These are phyloP conservation scores for Agriotes lineatus DNA, from an alignment of 2,888 invertebrate genomes.

Conservation along the genomic window DNA sequence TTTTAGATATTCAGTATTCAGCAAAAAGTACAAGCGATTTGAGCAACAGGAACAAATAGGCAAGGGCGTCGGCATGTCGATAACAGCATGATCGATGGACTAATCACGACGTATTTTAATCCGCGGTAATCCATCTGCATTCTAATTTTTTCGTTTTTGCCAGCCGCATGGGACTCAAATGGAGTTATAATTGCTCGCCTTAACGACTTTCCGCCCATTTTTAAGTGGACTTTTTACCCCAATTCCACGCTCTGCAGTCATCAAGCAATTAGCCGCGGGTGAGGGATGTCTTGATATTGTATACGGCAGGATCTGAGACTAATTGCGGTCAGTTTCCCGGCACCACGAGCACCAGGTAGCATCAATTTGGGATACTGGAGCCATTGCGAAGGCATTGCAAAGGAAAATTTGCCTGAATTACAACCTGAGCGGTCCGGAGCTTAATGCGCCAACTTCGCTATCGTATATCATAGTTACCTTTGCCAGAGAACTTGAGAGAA, in stretches of 20 bases:
- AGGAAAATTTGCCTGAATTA: slow-evolving; percentile 5
- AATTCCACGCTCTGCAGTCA: not conserved
- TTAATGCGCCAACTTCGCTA: slow-evolving; percentile 6
- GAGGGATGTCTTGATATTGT: not conserved
- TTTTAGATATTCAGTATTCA: too few relatives aligned
- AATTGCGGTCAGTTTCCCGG: slow-evolving; percentile 12
- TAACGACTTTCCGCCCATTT: not conserved
- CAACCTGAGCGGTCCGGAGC: not conserved
- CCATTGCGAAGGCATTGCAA: not conserved
- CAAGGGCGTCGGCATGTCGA: too few relatives aligned
- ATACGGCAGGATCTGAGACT: not conserved
- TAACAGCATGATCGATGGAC: too few relatives aligned
- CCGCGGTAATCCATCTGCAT: too few relatives aligned
- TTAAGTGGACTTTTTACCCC: not conserved
- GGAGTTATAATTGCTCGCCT: too few relatives aligned
- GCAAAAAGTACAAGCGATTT: too few relatives aligned
- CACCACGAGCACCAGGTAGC: not conserved
- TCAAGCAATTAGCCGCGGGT: not conserved
- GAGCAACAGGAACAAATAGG: too few relatives aligned
- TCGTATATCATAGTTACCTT: slow-evolving; percentile 9
- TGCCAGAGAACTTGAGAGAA: not conserved
- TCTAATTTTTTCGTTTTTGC: too few relatives aligned
- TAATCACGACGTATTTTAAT: too few relatives aligned
- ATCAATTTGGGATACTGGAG: not conserved
- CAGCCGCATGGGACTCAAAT: too few relatives aligned